These are phyloP conservation scores for Ceratina australensis DNA, from an alignment of 1,140 invertebrate genomes.

Conservation along the genomic window DNA sequence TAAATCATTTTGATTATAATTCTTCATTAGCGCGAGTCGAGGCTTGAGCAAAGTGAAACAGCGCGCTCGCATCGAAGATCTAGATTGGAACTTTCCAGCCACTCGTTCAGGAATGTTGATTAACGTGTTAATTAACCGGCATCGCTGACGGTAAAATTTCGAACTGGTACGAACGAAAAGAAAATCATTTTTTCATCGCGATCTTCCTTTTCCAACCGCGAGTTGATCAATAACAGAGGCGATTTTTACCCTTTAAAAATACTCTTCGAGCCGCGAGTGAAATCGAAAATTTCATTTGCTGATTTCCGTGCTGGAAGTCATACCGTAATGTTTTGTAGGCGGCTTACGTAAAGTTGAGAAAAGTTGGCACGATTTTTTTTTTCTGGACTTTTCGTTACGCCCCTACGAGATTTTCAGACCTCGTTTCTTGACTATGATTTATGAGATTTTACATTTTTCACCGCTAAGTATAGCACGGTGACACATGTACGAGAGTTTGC, in stretches of 20 bases:
- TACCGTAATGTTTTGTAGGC: too few species aligned
- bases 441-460: too few species aligned
- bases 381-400: constrained; percentile 28
- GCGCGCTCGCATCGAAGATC: constrained; percentile 18
- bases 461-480: too few species aligned
- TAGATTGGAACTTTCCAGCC: constrained; percentile 40
- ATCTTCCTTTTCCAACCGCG: not conserved
- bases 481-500: too few species aligned
- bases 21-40: not conserved
- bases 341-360: constrained; percentile 19
- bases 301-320: not conserved
- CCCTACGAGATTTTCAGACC: too few species aligned
- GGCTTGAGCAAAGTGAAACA: constrained; percentile 31
- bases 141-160: not conserved
- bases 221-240: too few species aligned
- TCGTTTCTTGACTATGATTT: too few species aligned
- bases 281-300: constrained; percentile 13
- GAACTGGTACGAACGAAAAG: not conserved
- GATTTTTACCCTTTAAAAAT: too few species aligned
- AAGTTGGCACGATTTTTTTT: constrained; percentile 31
- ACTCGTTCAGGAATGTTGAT: constrained; percentile 39
- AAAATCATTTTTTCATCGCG: not conserved
- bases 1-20: constrained; percentile 31
- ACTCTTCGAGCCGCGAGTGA: constrained; percentile 19
- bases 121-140: constrained; percentile 38